These are phyloP conservation scores for Verasper variegatus DNA, from an alignment of 2,113 vertebrate species.

Conservation along the genomic window DNA sequence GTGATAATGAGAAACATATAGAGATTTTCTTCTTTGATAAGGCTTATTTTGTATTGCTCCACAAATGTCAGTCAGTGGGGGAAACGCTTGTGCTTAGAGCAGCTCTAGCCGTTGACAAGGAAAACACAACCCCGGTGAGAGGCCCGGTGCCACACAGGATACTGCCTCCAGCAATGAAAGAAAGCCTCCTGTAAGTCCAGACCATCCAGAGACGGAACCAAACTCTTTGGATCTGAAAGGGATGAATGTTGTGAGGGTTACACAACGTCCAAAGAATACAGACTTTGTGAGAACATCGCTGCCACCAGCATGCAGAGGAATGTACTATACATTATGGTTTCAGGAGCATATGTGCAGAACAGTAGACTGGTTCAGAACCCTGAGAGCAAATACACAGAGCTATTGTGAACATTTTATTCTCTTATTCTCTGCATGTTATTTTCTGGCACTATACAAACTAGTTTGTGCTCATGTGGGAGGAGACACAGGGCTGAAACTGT, in stretches of 20 bases:
- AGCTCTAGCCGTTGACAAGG: slow-evolving; percentile 67
- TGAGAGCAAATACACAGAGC: background rate
- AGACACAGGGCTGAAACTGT: no score
- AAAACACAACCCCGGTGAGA: slow-evolving; percentile 66
- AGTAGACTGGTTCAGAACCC: background rate
- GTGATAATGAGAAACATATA: slow-evolving; percentile 74
- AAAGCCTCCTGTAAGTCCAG: slow-evolving; percentile 62
- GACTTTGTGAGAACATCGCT: slow-evolving; percentile 54
- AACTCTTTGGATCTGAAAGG: slow-evolving; percentile 43
- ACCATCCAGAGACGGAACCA: slow-evolving; percentile 53
- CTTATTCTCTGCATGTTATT: background rate
- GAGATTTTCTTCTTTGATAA: slow-evolving; percentile 18
- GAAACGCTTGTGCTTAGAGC: slow-evolving; percentile 31
- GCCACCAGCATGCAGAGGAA: slow-evolving; percentile 26
- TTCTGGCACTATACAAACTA: background rate
- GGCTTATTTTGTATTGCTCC: slow-evolving; percentile 27
- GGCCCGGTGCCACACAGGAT: slow-evolving; percentile 45
- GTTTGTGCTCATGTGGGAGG: background rate
- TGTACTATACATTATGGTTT: slow-evolving; percentile 30
- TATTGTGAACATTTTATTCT: background rate
- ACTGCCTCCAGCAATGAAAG: slow-evolving; percentile 61
- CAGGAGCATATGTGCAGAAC: background rate
- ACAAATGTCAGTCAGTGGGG: slow-evolving; percentile 40
- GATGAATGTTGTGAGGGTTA: slow-evolving; percentile 58
- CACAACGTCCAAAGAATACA: slow-evolving; percentile 63